Percentiles rank a stretch among this genome's conserved stretches.
Evolutionary conservation across 2,113 vertebrate genomes (phyloP).

Genomic region (Montifringilla adamsi): DNA sequence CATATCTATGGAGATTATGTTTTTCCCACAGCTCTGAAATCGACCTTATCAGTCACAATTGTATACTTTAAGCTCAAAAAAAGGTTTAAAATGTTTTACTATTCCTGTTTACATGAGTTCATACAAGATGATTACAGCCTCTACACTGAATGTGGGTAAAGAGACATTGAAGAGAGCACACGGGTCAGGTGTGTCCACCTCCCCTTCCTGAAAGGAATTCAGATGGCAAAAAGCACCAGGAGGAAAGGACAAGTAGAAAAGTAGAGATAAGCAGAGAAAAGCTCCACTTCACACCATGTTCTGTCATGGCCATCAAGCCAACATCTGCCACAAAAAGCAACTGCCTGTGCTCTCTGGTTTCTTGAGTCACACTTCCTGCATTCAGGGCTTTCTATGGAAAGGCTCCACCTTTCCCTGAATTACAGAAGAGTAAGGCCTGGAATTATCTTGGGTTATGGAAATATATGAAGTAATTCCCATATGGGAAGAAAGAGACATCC

Average conservation of each 20-base stretch:
- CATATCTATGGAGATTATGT: not conserved
- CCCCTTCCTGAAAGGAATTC: not conserved
- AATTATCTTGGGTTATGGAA: not conserved
- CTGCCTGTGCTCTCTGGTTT: not conserved
- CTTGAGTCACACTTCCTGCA: not conserved
- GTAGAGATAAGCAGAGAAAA: not conserved
- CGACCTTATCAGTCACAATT: not conserved
- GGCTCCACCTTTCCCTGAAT: not conserved
- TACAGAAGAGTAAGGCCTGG: not conserved
- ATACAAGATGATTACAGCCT: not conserved
- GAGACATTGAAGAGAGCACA: rapidly evolving
- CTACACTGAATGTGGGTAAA: not conserved
- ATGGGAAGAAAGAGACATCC: not conserved
- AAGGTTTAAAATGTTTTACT: not conserved
- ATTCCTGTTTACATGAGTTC: not conserved
- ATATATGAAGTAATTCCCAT: not conserved
- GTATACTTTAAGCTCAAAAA: not conserved
- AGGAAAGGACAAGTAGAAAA: not conserved
- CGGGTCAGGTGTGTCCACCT: not conserved
- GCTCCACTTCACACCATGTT: not conserved
- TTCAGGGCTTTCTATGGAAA: not conserved
- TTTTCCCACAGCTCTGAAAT: not conserved
- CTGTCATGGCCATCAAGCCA: not conserved
- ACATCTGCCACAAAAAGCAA: not conserved
- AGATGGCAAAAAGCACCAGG: not conserved